Conservation (phyloP, 1,140 invertebrate species). For the Brachionus manjavacas region DNA sequence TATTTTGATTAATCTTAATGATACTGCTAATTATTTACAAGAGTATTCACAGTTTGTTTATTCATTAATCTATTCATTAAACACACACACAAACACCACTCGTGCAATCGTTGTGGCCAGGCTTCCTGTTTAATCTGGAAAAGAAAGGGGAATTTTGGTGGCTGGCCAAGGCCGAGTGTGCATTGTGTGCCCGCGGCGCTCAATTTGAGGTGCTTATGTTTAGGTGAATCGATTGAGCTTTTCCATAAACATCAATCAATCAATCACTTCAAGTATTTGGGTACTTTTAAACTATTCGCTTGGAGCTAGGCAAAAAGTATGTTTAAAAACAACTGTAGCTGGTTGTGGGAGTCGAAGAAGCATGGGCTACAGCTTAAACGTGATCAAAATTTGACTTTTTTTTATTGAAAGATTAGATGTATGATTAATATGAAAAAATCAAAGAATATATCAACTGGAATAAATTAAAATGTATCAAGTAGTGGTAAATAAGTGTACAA, state of each 20-base stretch:
- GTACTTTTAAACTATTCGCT: not conserved
- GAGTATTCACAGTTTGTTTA: not conserved
- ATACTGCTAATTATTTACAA: conserved; percentile 13
- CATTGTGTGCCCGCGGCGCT: not conserved
- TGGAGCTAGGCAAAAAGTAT: not conserved
- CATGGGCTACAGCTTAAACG: not conserved
- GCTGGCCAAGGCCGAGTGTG: not conserved
- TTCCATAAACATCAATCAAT: not conserved
- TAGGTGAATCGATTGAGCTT: not conserved
- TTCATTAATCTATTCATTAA: not conserved
- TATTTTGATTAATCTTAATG: conserved; percentile 21
- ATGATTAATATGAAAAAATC: not conserved
- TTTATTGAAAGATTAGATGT: not conserved
- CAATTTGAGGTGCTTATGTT: not conserved
- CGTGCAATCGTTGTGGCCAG: not conserved
- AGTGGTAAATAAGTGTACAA: not conserved
- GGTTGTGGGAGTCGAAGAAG: not conserved
- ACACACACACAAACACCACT: not conserved
- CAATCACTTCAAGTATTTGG: not conserved
- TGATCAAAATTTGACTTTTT: not conserved
- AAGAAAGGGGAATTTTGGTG: too few relatives aligned
- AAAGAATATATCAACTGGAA: not conserved
- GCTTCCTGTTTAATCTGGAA: not conserved
- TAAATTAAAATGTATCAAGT: not conserved
- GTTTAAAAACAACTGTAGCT: not conserved